These are phyloP conservation scores for Pinna nobilis DNA, from an alignment of 1,140 invertebrate species.

Conservation along the genomic window DNA sequence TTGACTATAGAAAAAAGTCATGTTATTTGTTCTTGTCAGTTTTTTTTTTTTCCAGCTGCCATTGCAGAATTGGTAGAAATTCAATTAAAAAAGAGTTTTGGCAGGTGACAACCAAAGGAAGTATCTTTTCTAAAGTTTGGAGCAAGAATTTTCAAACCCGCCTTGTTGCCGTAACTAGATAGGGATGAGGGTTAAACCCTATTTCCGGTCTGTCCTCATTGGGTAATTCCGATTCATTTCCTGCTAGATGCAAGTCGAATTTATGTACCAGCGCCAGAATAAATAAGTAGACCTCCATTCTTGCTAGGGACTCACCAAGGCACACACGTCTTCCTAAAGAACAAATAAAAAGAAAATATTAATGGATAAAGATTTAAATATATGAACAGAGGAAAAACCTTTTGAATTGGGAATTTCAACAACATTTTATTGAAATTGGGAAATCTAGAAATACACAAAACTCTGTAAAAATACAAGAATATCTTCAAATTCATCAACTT, in stretches of 20 bases:
- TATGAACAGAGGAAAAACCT: background rate
- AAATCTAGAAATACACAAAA: too few species aligned
- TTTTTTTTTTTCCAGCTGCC: background rate
- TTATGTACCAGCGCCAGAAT: constrained; percentile 56
- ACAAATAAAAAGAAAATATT: constrained; percentile 6
- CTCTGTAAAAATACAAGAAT: too few species aligned
- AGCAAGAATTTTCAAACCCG: too few species aligned
- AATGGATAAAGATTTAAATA: background rate
- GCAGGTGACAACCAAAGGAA: background rate
- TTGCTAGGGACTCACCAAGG: constrained; percentile 61
- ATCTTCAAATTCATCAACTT: too few species aligned
- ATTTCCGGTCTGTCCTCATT: background rate
- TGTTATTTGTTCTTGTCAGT: background rate
- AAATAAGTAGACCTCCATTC: constrained; percentile 65
- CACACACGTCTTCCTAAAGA: constrained; percentile 51
- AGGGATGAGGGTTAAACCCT: background rate
- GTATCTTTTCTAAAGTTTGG: too few species aligned
- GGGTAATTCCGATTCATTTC: background rate
- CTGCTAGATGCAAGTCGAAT: constrained; percentile 73
- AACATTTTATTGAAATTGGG: background rate
- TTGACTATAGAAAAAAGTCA: background rate
- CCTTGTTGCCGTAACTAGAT: too few species aligned
- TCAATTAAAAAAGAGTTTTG: background rate
- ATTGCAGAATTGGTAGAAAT: background rate
- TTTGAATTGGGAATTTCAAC: background rate